A percentile compares a stretch with the other conserved stretches of the same genome.
phyloP scores from a whole-genome alignment of 2,888 invertebrate species.

The Teinopalpus imperialis region DNA sequence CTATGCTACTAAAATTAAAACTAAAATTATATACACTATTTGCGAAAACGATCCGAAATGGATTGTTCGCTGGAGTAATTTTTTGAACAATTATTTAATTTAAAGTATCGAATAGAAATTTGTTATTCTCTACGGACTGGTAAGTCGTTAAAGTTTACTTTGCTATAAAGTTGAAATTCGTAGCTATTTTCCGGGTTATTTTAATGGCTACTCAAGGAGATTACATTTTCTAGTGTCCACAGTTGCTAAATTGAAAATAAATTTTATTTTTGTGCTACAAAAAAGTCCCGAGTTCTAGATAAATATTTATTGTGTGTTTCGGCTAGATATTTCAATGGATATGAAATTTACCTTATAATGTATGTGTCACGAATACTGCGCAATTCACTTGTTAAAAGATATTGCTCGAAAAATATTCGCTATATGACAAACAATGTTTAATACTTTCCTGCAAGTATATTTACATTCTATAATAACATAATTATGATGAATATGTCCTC shows the following conservation, averaged over 20 bases:
- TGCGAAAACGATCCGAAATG: not conserved
- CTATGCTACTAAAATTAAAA: too few relatives aligned
- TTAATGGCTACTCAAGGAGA: conserved; percentile 4
- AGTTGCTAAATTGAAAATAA: conserved; percentile 1
- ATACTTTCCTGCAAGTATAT: too few relatives aligned
- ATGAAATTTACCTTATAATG: too few relatives aligned
- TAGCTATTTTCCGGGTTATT: conserved; percentile 8
- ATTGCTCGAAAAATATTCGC: too few relatives aligned
- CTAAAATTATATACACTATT: too few relatives aligned
- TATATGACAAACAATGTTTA: too few relatives aligned
- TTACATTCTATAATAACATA: too few relatives aligned
- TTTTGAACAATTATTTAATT: not conserved
- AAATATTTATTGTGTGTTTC: conserved; percentile 11
- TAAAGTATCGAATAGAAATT: conserved; percentile 3
- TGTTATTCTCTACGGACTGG: conserved; percentile 2
- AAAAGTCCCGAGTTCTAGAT: not conserved
- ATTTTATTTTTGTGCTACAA: conserved; percentile 1
- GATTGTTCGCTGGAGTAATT: not conserved
- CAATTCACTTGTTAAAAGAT: too few relatives aligned
- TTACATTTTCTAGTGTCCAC: conserved; percentile 1
- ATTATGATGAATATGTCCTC: too few relatives aligned
- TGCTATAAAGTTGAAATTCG: conserved; percentile 9
- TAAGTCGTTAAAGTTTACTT: conserved; percentile 11
- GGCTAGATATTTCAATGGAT: too few relatives aligned
- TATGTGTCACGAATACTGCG: too few relatives aligned